A percentile compares a stretch with the other conserved stretches of the same genome.
These are phyloP conservation scores for Catharus ustulatus DNA, from an alignment of 2,797 vertebrate genomes.

Conservation along the genomic window DNA sequence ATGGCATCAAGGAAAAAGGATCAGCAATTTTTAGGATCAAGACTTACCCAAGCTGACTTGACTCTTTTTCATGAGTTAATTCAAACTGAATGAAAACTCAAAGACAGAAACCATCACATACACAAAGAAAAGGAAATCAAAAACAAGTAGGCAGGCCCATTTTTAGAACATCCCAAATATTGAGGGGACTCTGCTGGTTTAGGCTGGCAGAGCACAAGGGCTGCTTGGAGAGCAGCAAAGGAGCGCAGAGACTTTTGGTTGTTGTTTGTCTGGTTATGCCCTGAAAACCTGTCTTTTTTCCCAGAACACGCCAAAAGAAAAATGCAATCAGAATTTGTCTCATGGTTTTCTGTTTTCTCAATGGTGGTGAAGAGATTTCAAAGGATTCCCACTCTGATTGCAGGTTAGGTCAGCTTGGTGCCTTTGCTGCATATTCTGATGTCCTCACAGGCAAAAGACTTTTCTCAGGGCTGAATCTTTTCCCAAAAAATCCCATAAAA, in stretches of 20 bases:
- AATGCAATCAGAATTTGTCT: neutral
- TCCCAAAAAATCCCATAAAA: neutral
- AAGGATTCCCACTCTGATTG: neutral
- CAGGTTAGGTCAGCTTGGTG: accelerated
- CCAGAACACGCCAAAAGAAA: neutral
- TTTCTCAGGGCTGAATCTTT: neutral
- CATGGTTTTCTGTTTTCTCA: neutral
- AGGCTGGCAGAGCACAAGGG: neutral
- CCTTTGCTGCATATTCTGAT: neutral
- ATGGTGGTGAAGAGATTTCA: neutral
- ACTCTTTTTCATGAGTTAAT: neutral
- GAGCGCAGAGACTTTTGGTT: neutral
- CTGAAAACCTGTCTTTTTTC: neutral
- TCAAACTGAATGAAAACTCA: neutral
- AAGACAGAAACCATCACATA: neutral
- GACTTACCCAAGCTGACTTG: neutral
- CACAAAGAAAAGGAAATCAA: neutral
- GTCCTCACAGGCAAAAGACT: neutral
- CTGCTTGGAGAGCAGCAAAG: neutral
- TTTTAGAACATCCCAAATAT: neutral
- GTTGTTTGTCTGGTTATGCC: neutral
- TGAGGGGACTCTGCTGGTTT: neutral
- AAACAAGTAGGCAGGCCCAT: neutral
- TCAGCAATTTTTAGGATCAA: conserved; percentile 4
- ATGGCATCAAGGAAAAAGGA: neutral